Conservation (phyloP, 2,888 invertebrate genomes). For the Mythimna albipuncta region DNA sequence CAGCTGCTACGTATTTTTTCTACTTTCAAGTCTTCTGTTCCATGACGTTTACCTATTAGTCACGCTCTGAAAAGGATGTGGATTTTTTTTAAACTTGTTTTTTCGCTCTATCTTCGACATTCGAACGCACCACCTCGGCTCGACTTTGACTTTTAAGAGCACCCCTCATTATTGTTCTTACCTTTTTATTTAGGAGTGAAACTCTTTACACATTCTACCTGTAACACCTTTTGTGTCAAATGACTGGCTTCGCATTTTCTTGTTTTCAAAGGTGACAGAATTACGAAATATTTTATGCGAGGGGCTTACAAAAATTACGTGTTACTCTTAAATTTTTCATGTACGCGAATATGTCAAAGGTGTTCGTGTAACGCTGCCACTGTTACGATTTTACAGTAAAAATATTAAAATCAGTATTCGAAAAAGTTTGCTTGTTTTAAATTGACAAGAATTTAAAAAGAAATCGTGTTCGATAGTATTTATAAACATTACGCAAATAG, state of each 20-base stretch:
- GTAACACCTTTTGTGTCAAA: conserved; percentile 56
- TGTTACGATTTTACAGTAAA: background rate
- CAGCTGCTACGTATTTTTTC: conserved; percentile 87
- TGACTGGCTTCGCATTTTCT: conserved; percentile 35
- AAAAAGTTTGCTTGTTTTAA: conserved; percentile 17
- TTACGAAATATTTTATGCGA: conserved; percentile 13
- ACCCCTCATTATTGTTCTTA: conserved; percentile 63
- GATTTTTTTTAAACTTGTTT: conserved; percentile 78
- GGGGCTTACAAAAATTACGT: conserved; percentile 24
- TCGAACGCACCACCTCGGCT: conserved; percentile 68
- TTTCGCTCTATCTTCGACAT: conserved; percentile 72
- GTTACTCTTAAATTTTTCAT: conserved; percentile 12
- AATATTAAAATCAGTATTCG: background rate
- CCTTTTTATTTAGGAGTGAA: conserved; percentile 62
- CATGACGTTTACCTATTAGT: conserved; percentile 86
- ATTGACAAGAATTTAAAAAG: conserved; percentile 20
- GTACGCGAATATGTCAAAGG: background rate
- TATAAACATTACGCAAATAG: conserved; percentile 14
- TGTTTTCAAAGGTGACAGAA: conserved; percentile 41
- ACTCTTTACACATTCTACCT: conserved; percentile 48
- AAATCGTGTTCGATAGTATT: conserved; percentile 13
- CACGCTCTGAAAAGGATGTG: conserved; percentile 83
- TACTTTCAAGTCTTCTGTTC: conserved; percentile 85
- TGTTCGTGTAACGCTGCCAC: background rate
- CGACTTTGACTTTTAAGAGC: conserved; percentile 68